These are phyloP conservation scores for Rhagologus leucostigma DNA, from an alignment of 2,113 vertebrate genomes.

Conservation along the genomic window DNA sequence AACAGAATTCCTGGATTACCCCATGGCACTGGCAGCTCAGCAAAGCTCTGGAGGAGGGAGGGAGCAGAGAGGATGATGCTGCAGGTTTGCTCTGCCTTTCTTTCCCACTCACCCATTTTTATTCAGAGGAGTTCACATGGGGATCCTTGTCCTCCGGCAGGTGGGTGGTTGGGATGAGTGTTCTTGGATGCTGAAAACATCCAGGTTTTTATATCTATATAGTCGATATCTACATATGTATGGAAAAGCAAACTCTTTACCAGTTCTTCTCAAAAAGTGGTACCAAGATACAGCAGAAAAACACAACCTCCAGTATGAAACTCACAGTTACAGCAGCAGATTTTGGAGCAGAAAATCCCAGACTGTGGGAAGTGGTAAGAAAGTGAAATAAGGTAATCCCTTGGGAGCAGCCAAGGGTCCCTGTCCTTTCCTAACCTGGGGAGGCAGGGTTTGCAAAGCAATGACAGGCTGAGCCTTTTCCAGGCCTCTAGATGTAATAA, in stretches of 20 bases:
- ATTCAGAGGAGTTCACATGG: neutral
- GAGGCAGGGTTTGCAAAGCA: neutral
- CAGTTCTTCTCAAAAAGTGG: constrained; percentile 64
- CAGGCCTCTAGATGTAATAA: neutral
- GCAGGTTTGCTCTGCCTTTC: neutral
- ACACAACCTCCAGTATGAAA: constrained; percentile 44
- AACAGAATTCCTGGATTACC: neutral
- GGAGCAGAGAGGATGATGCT: neutral
- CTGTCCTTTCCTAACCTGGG: neutral
- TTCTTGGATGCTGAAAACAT: neutral
- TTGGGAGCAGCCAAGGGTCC: neutral
- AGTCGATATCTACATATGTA: neutral
- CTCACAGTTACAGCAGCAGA: constrained; percentile 56
- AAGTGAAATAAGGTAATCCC: constrained; percentile 27
- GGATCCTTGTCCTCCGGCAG: neutral
- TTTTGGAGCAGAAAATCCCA: constrained; percentile 54
- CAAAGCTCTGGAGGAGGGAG: neutral
- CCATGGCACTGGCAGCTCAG: neutral
- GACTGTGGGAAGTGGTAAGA: constrained; percentile 54
- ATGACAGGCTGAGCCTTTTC: neutral
- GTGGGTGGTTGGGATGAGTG: neutral
- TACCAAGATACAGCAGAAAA: constrained; percentile 74
- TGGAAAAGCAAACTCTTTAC: constrained; percentile 34
- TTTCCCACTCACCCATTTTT: neutral
- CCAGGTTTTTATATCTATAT: neutral